Percentiles rank a stretch among this genome's conserved stretches.
Conservation (phyloP, 2,888 invertebrate genomes). For the Unio delphinus region DNA sequence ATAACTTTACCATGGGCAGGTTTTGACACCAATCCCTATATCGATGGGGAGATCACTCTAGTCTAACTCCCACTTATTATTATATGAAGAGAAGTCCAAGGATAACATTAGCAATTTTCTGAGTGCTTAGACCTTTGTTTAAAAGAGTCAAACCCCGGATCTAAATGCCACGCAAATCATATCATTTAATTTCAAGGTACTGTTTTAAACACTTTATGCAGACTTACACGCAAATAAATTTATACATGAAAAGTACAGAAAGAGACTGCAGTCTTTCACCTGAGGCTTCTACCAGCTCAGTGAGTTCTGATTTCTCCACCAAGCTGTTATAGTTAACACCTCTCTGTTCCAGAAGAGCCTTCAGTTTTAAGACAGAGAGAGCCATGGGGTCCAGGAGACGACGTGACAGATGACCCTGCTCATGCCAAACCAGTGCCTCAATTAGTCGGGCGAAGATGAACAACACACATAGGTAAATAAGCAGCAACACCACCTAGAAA, state of each 20-base stretch:
- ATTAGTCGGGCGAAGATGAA: constrained; percentile 70
- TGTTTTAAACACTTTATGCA: no score
- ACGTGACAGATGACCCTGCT: constrained; percentile 63
- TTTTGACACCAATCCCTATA: no score
- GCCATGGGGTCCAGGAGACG: constrained; percentile 70
- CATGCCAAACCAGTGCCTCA: constrained; percentile 69
- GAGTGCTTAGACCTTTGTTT: neutral
- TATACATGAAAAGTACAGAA: no score
- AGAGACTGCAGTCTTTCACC: constrained; percentile 48
- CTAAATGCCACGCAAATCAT: no score
- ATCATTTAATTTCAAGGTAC: no score
- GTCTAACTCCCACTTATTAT: no score
- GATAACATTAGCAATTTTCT: neutral
- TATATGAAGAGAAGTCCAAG: no score
- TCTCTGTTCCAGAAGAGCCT: constrained; percentile 70
- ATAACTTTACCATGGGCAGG: no score
- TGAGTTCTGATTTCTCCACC: constrained; percentile 71
- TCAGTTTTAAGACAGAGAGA: constrained; percentile 70
- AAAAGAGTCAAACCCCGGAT: neutral
- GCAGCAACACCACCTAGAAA: constrained; percentile 63
- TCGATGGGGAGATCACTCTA: no score
- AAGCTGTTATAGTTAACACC: constrained; percentile 71
- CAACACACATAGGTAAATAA: constrained; percentile 67
- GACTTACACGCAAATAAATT: no score
- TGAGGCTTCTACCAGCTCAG: constrained; percentile 68